phyloP scores from a whole-genome alignment of 2,797 vertebrate genomes.

The Pipistrellus nathusii region DNA sequence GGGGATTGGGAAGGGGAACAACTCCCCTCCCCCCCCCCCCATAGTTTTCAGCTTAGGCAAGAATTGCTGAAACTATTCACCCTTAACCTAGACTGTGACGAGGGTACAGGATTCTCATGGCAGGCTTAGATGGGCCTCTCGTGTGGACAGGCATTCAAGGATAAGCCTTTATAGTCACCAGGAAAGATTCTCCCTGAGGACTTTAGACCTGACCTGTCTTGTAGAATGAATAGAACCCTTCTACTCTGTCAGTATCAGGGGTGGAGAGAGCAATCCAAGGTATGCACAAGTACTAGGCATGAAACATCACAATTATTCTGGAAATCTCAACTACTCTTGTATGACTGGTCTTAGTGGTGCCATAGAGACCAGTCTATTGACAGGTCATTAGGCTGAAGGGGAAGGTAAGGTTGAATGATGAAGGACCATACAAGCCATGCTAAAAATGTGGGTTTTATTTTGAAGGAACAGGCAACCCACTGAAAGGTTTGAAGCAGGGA shows the following conservation, averaged over 20 bases:
- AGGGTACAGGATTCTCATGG: background rate
- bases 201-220: background rate
- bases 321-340: background rate
- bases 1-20: background rate
- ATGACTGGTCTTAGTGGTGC: background rate
- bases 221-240: background rate
- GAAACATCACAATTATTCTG: background rate
- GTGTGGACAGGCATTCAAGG: fast-evolving
- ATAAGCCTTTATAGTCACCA: background rate
- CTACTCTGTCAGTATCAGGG: background rate
- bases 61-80: background rate
- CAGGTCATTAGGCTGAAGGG: background rate
- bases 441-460: background rate
- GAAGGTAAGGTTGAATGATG: too few relatives aligned
- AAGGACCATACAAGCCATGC: background rate
- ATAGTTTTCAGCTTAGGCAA: background rate
- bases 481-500: background rate
- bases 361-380: background rate
- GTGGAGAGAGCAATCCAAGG: background rate
- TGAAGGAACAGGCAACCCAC: background rate
- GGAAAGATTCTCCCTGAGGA: background rate
- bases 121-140: background rate
- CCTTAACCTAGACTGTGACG: background rate
- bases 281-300: background rate
- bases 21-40: fast-evolving